Base-by-base conservation (phyloP, 2,888 invertebrate species). In the Cheiracanthium punctorium region DNA sequence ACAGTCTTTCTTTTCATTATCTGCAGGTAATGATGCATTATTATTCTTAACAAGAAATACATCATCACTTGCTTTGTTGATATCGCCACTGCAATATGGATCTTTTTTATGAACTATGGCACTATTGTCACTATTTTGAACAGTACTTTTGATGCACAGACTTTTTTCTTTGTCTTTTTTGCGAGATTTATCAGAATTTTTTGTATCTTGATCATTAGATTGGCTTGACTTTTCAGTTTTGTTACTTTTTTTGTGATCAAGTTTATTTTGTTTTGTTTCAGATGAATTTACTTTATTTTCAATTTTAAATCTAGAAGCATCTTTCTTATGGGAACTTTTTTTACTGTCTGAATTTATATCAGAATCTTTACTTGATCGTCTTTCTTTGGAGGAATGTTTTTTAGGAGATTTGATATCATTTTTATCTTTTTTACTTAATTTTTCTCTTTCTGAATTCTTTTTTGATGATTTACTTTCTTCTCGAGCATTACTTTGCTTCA, bases 311-410 rank as follows among this genome's bases (percentile, higher is more conserved):
- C 75, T 82, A 28, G 69, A 70, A 17, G 24, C 33, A 29, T 82
- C 76, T 43, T 76, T 82, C 71, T 76, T 76, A n/a, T 71, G 65
- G n/a, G 7, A 24, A 12, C 24, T 24, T 48, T 48, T 48, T 12
- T 58, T 58, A 48, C 5, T 48, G 1, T 58, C 24, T 24, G 4
- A 14, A 67, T 4, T 14, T 67, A 8, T 10, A 32, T 67, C 33
- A 65, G 17, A n/a, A 67, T 67, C 32, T 32, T 67, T 67, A n/a
- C 20, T 67, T 14, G 67, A 67, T 14, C 17, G 10, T 32, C 2
- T 67, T 52, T 52, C 70, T 70, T 75, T 71, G 28, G 7, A 5
- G 10, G 4, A 1, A 20, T 84, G 79, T 24, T 72, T 70, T 74
- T 74, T 73, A 37, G 20, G n/a, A 52, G 74, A 52, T 71, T 75